phyloP scores from a whole-genome alignment of 1,140 invertebrate species.

The Diachasma alloeum region DNA sequence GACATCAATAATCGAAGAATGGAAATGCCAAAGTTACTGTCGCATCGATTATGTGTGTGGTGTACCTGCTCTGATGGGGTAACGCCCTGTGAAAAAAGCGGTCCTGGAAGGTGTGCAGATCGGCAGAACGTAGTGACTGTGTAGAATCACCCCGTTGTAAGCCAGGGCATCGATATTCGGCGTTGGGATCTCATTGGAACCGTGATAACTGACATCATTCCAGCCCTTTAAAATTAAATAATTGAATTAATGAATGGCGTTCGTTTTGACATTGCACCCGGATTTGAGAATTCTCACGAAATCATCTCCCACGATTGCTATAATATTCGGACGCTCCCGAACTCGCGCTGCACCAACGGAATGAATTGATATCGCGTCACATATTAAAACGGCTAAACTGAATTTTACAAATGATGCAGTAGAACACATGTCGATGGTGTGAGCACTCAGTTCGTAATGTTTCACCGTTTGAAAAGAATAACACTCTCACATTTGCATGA shows the following conservation, averaged over 20 bases:
- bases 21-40: no score
- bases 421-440: not conserved
- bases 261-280: not conserved
- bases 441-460: not conserved
- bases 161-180: constrained; percentile 75
- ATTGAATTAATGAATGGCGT: not conserved
- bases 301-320: constrained; percentile 71
- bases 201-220: constrained; percentile 79
- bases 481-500: no score
- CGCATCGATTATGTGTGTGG: no score
- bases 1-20: no score
- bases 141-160: constrained; percentile 69
- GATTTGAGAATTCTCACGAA: constrained; percentile 36
- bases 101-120: constrained; percentile 72
- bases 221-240: constrained; percentile 66
- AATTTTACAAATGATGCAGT: not conserved
- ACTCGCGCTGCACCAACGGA: not conserved
- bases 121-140: constrained; percentile 69
- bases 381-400: not conserved
- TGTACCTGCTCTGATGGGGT: constrained; percentile 71
- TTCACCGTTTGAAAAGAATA: not conserved
- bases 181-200: constrained; percentile 72
- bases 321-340: constrained; percentile 59
- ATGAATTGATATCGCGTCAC: not conserved
- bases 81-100: constrained; percentile 71